phyloP scores from a whole-genome alignment of 2,888 invertebrate genomes.

The Chymomyza fuscimana region DNA sequence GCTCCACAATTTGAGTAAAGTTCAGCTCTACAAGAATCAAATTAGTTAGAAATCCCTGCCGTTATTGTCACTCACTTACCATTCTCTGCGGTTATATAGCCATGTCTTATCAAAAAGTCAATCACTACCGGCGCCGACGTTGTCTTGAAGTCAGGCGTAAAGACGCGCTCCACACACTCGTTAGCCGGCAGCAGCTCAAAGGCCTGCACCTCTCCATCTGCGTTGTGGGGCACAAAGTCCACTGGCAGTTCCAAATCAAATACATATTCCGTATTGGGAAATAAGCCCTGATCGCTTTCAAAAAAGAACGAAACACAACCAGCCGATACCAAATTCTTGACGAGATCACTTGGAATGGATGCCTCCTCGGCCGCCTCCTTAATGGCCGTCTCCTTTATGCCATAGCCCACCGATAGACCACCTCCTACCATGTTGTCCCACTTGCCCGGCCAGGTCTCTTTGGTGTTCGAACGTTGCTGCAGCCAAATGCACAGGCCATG shows the following conservation, averaged over 20 bases:
- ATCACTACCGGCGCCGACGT: slow-evolving; percentile 95
- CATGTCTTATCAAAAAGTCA: slow-evolving; percentile 95
- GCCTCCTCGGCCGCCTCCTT: slow-evolving; percentile 98
- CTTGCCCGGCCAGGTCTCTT: slow-evolving; percentile 96
- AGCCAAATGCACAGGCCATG: slow-evolving; percentile 93
- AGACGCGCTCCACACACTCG: slow-evolving; percentile 90
- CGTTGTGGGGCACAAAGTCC: slow-evolving; percentile 94
- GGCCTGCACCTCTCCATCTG: slow-evolving; percentile 95
- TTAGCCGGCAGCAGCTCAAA: slow-evolving; percentile 92
- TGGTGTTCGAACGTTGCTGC: slow-evolving; percentile 93
- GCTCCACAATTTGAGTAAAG: slow-evolving; percentile 90
- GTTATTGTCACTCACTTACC: slow-evolving; percentile 81
- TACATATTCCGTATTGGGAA: slow-evolving; percentile 96
- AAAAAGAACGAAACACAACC: slow-evolving; percentile 85
- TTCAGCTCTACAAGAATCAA: slow-evolving; percentile 87
- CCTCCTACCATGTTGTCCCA: slow-evolving; percentile 98
- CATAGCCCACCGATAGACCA: slow-evolving; percentile 93
- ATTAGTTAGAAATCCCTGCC: not conserved
- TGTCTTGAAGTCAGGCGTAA: slow-evolving; percentile 93
- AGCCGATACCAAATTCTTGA: slow-evolving; percentile 81
- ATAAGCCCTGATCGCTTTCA: slow-evolving; percentile 94
- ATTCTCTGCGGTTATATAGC: slow-evolving; percentile 92
- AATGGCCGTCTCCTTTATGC: slow-evolving; percentile 92
- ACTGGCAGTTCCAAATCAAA: slow-evolving; percentile 94
- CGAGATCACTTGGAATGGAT: slow-evolving; percentile 89